Percentiles rank a stretch among this genome's conserved stretches.
phyloP scores from a whole-genome alignment of 2,888 invertebrate genomes.

The Drosophila pseudotakahashii region DNA sequence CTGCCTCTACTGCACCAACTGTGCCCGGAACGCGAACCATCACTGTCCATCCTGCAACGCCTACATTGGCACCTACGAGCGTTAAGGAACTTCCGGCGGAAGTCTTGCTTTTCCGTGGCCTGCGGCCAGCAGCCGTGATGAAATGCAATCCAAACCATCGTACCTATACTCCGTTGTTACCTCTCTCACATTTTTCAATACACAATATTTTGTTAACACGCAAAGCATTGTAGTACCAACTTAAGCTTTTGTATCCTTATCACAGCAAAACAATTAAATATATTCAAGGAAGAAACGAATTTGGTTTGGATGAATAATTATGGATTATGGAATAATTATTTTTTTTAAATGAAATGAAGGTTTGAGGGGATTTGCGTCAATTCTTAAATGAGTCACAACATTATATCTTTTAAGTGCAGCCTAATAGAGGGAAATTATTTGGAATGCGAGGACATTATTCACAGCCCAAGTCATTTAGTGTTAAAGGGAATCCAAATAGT shows the following conservation, averaged over 20 bases:
- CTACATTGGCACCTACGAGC: constrained; percentile 85
- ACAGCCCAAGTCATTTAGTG: neutral
- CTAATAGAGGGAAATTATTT: constrained; percentile 1
- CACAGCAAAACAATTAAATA: constrained; percentile 7
- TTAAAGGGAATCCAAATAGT: neutral
- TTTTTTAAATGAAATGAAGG: too few species aligned
- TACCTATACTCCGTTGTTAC: neutral
- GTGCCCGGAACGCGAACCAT: constrained; percentile 86
- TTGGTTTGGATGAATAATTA: too few species aligned
- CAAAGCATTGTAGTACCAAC: constrained; percentile 12
- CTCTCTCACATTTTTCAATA: constrained; percentile 18
- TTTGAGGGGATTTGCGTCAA: too few species aligned
- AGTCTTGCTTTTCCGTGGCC: constrained; percentile 2
- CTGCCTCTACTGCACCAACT: constrained; percentile 86
- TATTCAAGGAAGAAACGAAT: constrained; percentile 6
- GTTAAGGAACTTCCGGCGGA: constrained; percentile 36
- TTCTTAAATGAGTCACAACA: too few species aligned
- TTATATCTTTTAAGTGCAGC: neutral
- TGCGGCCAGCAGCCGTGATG: constrained; percentile 3
- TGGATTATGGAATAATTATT: too few species aligned
- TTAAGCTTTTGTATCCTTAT: neutral
- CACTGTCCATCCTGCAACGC: constrained; percentile 86
- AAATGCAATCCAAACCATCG: constrained; percentile 4
- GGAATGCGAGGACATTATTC: neutral
- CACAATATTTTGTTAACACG: constrained; percentile 33